A percentile compares a stretch with the other conserved stretches of the same genome.
phyloP scores from a whole-genome alignment of 2,888 invertebrate genomes.

The Aphrophora alni region DNA sequence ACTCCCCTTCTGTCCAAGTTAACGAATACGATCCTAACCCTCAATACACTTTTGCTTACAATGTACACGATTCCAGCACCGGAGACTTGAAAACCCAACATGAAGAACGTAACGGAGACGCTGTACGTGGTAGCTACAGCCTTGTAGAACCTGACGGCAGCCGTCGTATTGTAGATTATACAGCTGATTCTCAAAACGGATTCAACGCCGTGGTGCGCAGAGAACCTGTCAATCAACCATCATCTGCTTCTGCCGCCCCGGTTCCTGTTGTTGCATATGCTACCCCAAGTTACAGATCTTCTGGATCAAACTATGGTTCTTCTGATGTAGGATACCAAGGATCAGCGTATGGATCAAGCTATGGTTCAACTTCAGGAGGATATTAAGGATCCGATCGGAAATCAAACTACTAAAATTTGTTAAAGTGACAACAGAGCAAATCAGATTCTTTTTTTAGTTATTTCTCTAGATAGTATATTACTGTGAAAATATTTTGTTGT shows the following conservation, averaged over 20 bases:
- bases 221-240: constrained; percentile 43
- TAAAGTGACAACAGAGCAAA: too few species aligned
- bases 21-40: constrained; percentile 49
- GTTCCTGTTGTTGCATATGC: constrained; percentile 36
- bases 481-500: too few species aligned
- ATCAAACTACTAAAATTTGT: too few species aligned
- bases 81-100: constrained; percentile 51
- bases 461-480: too few species aligned
- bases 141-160: constrained; percentile 42
- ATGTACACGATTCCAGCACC: constrained; percentile 50
- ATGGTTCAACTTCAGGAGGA: too few species aligned
- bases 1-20: too few species aligned
- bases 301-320: neutral
- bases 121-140: constrained; percentile 49
- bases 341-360: too few species aligned
- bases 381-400: too few species aligned
- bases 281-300: constrained; percentile 28
- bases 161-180: constrained; percentile 46
- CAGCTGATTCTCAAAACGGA: constrained; percentile 50
- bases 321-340: neutral
- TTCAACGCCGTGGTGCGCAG: constrained; percentile 53
- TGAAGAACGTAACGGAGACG: constrained; percentile 49
- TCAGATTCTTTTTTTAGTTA: too few species aligned
- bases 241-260: constrained; percentile 6
- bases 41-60: constrained; percentile 50